phyloP scores from a whole-genome alignment of 2,888 invertebrate species.

The Melieria omissa region DNA sequence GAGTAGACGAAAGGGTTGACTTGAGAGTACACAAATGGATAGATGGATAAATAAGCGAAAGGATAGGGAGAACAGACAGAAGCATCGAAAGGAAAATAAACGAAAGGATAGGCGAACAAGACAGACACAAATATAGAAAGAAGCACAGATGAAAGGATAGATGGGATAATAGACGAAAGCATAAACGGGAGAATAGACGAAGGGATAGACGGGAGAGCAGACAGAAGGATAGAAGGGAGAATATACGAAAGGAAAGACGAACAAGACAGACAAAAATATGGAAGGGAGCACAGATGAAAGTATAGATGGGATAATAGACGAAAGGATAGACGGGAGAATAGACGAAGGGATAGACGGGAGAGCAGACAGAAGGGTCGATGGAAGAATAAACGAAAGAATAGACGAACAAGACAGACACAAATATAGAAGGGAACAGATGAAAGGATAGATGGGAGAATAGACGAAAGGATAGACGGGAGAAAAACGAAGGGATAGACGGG shows the following conservation, averaged over 20 bases:
- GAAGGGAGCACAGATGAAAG: no score
- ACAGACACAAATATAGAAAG: background rate
- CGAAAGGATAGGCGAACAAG: background rate
- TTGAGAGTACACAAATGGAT: no score
- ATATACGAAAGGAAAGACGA: background rate
- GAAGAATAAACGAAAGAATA: background rate
- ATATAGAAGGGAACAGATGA: constrained; percentile 4
- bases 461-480: constrained; percentile 18
- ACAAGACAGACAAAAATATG: no score
- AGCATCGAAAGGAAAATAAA: no score
- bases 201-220: no score
- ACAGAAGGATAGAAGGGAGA: background rate
- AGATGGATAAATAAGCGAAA: no score
- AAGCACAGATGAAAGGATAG: no score
- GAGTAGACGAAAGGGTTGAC: no score
- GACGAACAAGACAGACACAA: background rate
- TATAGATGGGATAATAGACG: background rate
- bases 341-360: constrained; percentile 6
- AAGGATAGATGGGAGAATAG: constrained; percentile 16
- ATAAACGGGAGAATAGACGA: no score
- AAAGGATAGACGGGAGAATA: background rate
- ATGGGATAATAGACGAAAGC: no score
- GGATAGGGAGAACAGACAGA: no score
- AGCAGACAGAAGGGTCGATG: background rate
- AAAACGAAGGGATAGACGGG: constrained; percentile 12